These are phyloP conservation scores for Gastrophysa polygoni DNA, from an alignment of 2,888 invertebrate genomes.

Conservation along the genomic window DNA sequence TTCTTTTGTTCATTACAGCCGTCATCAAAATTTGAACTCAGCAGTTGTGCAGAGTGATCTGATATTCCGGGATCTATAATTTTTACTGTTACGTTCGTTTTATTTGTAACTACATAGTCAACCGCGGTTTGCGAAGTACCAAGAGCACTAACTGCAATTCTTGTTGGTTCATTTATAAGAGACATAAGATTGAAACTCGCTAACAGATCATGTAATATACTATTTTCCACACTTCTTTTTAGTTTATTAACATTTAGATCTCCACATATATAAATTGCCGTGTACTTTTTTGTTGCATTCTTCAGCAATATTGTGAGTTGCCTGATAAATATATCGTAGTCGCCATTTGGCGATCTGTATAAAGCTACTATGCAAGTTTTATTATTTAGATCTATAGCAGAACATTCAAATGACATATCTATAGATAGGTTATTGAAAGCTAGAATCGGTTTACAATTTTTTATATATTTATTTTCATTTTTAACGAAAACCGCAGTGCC, in stretches of 20 bases:
- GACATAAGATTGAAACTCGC: conserved; percentile 1
- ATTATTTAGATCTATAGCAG: too few relatives aligned
- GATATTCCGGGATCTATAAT: too few relatives aligned
- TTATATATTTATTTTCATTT: too few relatives aligned
- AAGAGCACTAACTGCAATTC: too few relatives aligned
- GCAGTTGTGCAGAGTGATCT: too few relatives aligned
- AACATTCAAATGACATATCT: background rate
- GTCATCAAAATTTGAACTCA: too few relatives aligned
- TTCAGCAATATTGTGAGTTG: background rate
- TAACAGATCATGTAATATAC: background rate
- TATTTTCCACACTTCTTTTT: background rate
- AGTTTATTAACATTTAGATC: background rate
- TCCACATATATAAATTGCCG: background rate
- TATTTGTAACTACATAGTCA: too few relatives aligned
- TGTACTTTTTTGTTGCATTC: background rate
- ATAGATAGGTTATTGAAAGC: background rate
- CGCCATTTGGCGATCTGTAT: too few relatives aligned
- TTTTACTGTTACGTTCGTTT: too few relatives aligned
- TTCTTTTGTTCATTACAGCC: too few relatives aligned
- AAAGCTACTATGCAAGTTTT: background rate
- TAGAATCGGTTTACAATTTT: too few relatives aligned
- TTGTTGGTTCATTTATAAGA: background rate
- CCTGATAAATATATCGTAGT: background rate
- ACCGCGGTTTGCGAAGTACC: too few relatives aligned
- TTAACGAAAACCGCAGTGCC: conserved; percentile 1